Base-by-base conservation (phyloP, 2,797 vertebrate species). In the Gymnopithys bicolor region DNA sequence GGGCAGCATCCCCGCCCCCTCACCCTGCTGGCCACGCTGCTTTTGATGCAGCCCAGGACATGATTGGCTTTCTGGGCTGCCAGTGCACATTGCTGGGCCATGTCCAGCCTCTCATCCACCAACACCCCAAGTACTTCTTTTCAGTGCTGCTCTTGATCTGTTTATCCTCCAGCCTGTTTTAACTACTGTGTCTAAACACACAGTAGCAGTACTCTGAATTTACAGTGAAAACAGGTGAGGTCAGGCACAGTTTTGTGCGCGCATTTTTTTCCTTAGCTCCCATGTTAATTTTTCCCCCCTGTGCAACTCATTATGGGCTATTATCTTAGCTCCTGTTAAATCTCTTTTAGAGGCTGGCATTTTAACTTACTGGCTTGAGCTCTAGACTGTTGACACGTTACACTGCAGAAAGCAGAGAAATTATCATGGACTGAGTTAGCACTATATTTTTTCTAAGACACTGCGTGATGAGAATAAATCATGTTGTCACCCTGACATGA, bases 401-500 rank as follows among this genome's bases (percentile, higher is more conserved):
- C 7, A 3, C 58, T 71, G 66, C 92, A 91, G 93, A 95, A 92
- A 92, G 84, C 82, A 91, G 62, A 17, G 12, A 71, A 93, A 95
- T 91, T 89, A 92, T 66, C 87, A 80, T 15, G 53, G 78, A 76
- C 73, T 58, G 64, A 83, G 56, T 69, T 86, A 74, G 80, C 77
- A 74, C 55, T 92, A 77, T 76, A 66, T 92, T 78, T 94, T 81
- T 87, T 64, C 73, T 62, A 41, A 75, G 87, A 39, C 6, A 27
- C 23, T 51, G 58, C 3, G 1, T 95, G 92, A 89, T 87, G 62
- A 91, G 85, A 96, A 92, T 95, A 95, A 94, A 95, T 96, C 84
- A 62, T 53, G 25, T 86, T 83, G 85, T 83, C 69, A 53, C 69
- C 30, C 62, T 94, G 92, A 85, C 71, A 43, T 25, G 71, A 90